Evolutionary conservation across 1,140 invertebrate species (phyloP).

Genomic region (Drosophila arizonae): DNA sequence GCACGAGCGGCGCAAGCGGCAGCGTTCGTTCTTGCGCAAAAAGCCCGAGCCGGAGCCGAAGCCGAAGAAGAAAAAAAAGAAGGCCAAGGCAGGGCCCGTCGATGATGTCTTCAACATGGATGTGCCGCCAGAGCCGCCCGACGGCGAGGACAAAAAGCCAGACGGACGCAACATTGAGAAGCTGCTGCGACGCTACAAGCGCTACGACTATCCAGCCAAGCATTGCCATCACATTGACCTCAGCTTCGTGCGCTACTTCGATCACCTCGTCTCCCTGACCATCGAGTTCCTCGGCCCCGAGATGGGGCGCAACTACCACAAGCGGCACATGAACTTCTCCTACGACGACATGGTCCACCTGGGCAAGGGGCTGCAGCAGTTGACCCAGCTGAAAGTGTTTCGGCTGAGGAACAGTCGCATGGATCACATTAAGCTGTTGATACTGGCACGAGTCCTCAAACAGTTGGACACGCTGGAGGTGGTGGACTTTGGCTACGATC

Average conservation of each 20-base stretch:
- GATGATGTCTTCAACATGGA: slow-evolving; percentile 46
- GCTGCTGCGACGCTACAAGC: slow-evolving; percentile 22
- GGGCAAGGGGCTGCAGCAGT: slow-evolving; percentile 34
- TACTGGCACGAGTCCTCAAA: slow-evolving; percentile 35
- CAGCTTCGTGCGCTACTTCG: slow-evolving; percentile 62
- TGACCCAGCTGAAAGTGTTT: slow-evolving; percentile 57
- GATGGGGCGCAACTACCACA: slow-evolving; percentile 51
- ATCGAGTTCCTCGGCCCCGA: slow-evolving; percentile 67
- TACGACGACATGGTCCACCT: slow-evolving; percentile 56
- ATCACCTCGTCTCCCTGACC: slow-evolving; percentile 42
- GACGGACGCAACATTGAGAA: slow-evolving; percentile 61
- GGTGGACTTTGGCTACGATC: slow-evolving; percentile 66
- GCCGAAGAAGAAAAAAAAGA: slow-evolving; percentile 39
- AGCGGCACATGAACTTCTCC: slow-evolving; percentile 63
- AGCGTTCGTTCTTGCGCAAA: neutral
- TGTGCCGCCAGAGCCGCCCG: slow-evolving; percentile 54
- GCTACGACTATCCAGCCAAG: slow-evolving; percentile 54
- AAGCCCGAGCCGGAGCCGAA: neutral
- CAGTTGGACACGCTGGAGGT: slow-evolving; percentile 40
- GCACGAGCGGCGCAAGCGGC: slow-evolving; percentile 12
- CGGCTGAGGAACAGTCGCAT: slow-evolving; percentile 68
- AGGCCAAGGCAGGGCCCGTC: neutral
- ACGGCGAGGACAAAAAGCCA: slow-evolving; percentile 39
- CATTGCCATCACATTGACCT: slow-evolving; percentile 68
- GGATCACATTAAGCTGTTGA: slow-evolving; percentile 54